Conservation (phyloP, 35 echinoderm and acorn worm species). For the Patiria miniata region DNA sequence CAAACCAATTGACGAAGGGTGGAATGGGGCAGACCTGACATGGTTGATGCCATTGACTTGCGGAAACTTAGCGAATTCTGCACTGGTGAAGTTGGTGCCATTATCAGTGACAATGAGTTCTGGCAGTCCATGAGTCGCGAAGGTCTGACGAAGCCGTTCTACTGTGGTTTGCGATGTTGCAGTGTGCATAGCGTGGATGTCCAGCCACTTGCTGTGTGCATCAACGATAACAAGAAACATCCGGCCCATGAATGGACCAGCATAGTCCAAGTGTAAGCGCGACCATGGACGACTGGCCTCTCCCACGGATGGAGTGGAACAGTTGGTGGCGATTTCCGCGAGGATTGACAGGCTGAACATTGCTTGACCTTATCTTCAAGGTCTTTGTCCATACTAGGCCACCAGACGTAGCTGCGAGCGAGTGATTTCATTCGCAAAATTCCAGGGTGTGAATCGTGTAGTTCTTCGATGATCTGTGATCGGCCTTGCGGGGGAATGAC, state of each 20-base stretch:
- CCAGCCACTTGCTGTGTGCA: constrained; percentile 76
- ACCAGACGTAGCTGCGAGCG: constrained; percentile 29
- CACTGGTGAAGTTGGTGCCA: constrained; percentile 54
- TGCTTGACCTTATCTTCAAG: constrained; percentile 31
- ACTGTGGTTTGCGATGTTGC: constrained; percentile 59
- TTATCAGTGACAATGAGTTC: constrained; percentile 73
- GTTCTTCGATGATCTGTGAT: constrained; percentile 39
- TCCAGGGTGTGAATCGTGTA: constrained; percentile 69
- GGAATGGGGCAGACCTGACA: constrained; percentile 24
- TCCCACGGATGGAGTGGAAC: constrained; percentile 64
- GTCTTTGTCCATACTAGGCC: not conserved
- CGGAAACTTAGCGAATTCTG: constrained; percentile 64
- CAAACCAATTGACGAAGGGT: constrained; percentile 68
- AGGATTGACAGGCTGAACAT: constrained; percentile 42
- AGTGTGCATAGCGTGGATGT: constrained; percentile 52
- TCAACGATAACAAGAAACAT: constrained; percentile 80
- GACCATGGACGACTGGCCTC: constrained; percentile 53
- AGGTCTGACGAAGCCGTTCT: constrained; percentile 38
- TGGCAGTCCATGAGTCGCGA: constrained; percentile 70
- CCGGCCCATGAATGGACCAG: constrained; percentile 53
- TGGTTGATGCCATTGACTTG: constrained; percentile 63
- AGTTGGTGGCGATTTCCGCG: constrained; percentile 38
- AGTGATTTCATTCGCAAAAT: constrained; percentile 64
- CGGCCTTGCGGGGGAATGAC: constrained; percentile 51
- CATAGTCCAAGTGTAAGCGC: constrained; percentile 73